Base-by-base conservation (phyloP, 2,113 vertebrate genomes). In the Bos taurus region DNA sequence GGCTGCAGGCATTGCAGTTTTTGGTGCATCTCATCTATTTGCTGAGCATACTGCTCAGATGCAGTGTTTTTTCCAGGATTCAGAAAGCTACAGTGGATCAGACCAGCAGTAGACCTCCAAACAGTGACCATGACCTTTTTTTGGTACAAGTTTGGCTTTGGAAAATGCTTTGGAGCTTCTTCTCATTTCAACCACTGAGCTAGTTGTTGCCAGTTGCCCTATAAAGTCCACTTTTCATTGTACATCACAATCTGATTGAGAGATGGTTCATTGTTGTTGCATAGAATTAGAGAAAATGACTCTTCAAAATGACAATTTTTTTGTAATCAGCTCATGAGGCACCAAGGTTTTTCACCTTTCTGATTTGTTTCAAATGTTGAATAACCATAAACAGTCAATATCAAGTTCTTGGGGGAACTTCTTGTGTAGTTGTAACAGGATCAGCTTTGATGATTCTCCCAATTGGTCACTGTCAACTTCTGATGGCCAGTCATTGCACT, bases 151-250 rank as follows among this genome's bases (percentile, higher is more conserved):
- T 67, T 67, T 67, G 33, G 33, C 64, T 67, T 67, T 67, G 33
- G 33, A 67, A 67, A 67, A 64, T 64, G 16, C 15, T 64, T 64
- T 67, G 62, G 62, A 67, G 62, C 33, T 67, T 19, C 33, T 64
- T 64, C 16, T 10, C 33, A 67, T 67, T 67, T 67, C 33, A 67
- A 19, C 33, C 62, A 19, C 7, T n/a, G 33, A 67, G 33, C 7
- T n/a, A n/a, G 62, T 67, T n/a, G 33, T 67, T 0, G 0, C 8
- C 8, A 8, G 33, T n/a, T n/a, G 62, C 16, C 16, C 62, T 67
- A 19, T 67, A 19, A 67, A 67, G 33, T 16, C 62, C 33, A n/a
- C 62, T 67, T 67, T n/a, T 67, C 62, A 67, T 67, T 67, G 33
- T 19, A 67, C 2, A 2, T 67, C 62, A n/a, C 33, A n/a, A n/a